These are phyloP conservation scores for Oscheius sp. DNA, from an alignment of 1,140 invertebrate species.

Conservation along the genomic window DNA sequence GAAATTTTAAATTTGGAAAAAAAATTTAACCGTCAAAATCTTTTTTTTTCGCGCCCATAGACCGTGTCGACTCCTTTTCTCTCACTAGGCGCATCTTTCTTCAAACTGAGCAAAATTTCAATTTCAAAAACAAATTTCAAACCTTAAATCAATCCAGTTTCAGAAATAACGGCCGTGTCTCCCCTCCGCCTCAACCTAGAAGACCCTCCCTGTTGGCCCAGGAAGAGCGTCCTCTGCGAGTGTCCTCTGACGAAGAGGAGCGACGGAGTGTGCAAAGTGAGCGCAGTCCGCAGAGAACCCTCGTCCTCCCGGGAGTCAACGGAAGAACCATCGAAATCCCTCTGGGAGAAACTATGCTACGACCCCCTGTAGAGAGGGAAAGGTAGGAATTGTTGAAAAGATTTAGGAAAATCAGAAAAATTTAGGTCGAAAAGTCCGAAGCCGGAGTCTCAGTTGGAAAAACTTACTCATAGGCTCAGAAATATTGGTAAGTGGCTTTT, in stretches of 20 bases:
- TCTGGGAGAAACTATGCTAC: neutral
- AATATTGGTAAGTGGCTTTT: slow-evolving; percentile 4
- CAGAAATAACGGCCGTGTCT: neutral
- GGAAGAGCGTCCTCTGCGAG: neutral
- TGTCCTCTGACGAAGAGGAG: slow-evolving; percentile 15
- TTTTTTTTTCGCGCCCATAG: no score
- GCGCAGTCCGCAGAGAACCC: neutral
- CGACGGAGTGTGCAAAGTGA: neutral
- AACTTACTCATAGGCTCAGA: slow-evolving; percentile 2
- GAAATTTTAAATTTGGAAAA: no score
- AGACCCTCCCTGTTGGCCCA: neutral
- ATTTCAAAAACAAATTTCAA: neutral
- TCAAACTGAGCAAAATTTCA: neutral
- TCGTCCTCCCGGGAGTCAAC: neutral
- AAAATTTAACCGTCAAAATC: no score
- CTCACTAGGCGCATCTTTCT: neutral
- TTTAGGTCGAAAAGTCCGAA: neutral
- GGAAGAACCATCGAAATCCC: slow-evolving; percentile 9
- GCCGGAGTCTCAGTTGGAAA: slow-evolving; percentile 9
- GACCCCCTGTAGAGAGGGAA: neutral
- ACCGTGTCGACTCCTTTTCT: no score
- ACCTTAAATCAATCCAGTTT: slow-evolving; percentile 3
- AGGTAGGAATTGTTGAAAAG: neutral
- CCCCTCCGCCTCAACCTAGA: neutral
- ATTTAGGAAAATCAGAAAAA: neutral